Evolutionary conservation across 2,113 vertebrate genomes (phyloP).

Genomic region (Platichthys stellatus): DNA sequence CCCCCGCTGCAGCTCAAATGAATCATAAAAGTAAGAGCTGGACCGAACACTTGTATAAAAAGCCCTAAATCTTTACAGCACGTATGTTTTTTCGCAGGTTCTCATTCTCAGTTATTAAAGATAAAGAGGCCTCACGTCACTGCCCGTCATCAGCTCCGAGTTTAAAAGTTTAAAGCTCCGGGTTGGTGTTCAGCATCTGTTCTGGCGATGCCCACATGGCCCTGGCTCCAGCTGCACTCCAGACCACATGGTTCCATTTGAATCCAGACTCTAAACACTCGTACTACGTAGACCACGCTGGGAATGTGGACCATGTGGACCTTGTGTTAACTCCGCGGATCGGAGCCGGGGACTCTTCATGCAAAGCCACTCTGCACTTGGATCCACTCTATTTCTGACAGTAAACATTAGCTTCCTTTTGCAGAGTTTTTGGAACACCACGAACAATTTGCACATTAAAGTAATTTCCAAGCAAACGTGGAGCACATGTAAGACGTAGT

Average conservation of each 20-base stretch:
- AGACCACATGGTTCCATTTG: slow-evolving; percentile 53
- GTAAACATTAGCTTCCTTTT: slow-evolving; percentile 14
- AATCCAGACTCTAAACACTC: slow-evolving; percentile 33
- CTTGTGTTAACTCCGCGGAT: not conserved
- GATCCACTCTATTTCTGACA: not conserved
- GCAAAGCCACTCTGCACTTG: not conserved
- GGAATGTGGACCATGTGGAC: slow-evolving; percentile 39
- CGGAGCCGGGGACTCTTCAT: slow-evolving; percentile 1
- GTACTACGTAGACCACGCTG: slow-evolving; percentile 8
- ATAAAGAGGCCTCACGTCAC: not conserved
- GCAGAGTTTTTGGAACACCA: not conserved
- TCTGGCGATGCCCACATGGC: slow-evolving; percentile 17
- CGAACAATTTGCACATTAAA: slow-evolving; percentile 56
- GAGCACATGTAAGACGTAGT: slow-evolving; percentile 40
- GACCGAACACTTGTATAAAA: too few relatives aligned
- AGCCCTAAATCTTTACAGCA: too few relatives aligned
- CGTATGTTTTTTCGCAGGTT: not conserved
- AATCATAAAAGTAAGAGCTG: too few relatives aligned
- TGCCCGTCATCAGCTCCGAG: not conserved
- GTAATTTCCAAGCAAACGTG: slow-evolving; percentile 27
- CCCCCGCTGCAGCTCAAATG: too few relatives aligned
- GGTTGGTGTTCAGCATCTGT: slow-evolving; percentile 12
- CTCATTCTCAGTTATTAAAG: not conserved
- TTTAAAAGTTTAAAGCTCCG: slow-evolving; percentile 1
- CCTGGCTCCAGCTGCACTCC: slow-evolving; percentile 45